Evolutionary conservation across 2,888 invertebrate species (phyloP).

Genomic region (Amblyjoppa proteus): DNA sequence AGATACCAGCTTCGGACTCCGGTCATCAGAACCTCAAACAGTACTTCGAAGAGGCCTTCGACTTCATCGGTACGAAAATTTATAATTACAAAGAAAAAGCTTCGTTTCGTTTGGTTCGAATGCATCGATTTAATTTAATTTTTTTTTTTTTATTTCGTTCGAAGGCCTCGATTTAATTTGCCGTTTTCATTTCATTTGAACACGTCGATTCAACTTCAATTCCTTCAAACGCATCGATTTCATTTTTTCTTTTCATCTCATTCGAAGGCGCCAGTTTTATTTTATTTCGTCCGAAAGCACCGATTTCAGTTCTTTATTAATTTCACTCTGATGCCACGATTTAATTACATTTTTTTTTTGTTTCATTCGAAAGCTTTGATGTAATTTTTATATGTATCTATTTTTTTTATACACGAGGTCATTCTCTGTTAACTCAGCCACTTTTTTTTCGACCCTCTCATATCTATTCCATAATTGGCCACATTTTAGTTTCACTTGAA

Average conservation of each 20-base stretch:
- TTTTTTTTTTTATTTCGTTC: background rate
- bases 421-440: too few relatives aligned
- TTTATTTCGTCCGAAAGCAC: background rate
- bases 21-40: slow-evolving; percentile 94
- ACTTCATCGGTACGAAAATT: slow-evolving; percentile 91
- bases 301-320: background rate
- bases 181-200: background rate
- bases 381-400: background rate
- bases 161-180: background rate
- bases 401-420: too few relatives aligned
- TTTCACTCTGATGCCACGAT: too few relatives aligned
- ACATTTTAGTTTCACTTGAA: too few relatives aligned
- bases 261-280: background rate
- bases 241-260: background rate
- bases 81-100: background rate
- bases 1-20: slow-evolving; percentile 93
- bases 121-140: background rate
- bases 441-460: too few relatives aligned
- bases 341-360: background rate
- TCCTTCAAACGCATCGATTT: too few relatives aligned
- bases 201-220: background rate
- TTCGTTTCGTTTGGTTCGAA: background rate
- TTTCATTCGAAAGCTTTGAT: background rate
- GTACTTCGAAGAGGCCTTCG: slow-evolving; percentile 94
- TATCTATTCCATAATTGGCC: too few relatives aligned